Evolutionary conservation across 2,113 vertebrate species (phyloP).

Genomic region (Bubo bubo): DNA sequence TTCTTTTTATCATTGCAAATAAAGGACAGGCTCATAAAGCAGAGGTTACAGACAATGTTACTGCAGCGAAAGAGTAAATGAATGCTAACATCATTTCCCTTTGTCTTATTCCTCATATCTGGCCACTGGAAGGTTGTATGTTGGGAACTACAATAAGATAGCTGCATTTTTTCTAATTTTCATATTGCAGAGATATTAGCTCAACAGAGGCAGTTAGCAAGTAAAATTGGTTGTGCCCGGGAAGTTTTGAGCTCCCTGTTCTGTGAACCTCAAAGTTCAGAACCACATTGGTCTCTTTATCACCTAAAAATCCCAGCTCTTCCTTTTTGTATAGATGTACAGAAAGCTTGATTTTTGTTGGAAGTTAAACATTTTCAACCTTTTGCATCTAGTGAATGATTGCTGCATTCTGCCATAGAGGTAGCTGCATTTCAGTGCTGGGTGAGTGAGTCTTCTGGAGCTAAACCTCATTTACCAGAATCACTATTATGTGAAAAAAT

Average conservation of each 20-base stretch:
- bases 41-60: conserved; percentile 61
- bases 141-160: neutral
- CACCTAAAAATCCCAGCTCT: neutral
- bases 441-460: conserved; percentile 34
- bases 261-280: neutral
- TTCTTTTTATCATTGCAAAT: conserved; percentile 65
- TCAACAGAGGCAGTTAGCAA: conserved; percentile 3
- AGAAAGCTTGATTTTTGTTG: conserved; percentile 17
- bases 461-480: conserved; percentile 52
- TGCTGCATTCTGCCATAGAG: neutral
- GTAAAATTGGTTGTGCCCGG: neutral
- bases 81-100: conserved; percentile 28
- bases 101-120: conserved; percentile 42
- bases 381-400: neutral
- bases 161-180: neutral
- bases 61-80: conserved; percentile 50
- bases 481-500: conserved; percentile 45
- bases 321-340: neutral
- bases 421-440: conserved; percentile 26
- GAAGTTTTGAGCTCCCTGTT: conserved; percentile 15
- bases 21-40: conserved; percentile 61
- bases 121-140: conserved; percentile 15
- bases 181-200: conserved; percentile 29
- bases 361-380: conserved; percentile 13
- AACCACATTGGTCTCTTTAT: neutral